A percentile compares a stretch with the other conserved stretches of the same genome.
phyloP scores from a whole-genome alignment of 2,888 invertebrate species.

The Gnatocerus cornutus region DNA sequence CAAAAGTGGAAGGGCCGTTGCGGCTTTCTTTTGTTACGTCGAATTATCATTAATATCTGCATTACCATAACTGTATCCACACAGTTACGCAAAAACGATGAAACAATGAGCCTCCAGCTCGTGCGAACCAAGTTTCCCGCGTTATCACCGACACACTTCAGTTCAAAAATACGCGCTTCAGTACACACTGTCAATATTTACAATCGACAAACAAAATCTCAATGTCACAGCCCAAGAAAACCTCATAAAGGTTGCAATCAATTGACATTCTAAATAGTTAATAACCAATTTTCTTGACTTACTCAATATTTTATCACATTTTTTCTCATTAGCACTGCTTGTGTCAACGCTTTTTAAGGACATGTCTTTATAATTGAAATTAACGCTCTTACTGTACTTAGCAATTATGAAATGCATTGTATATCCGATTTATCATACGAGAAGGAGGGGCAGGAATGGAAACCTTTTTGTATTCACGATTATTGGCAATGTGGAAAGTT shows the following conservation, averaged over 20 bases:
- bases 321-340: conserved; percentile 7
- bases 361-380: neutral
- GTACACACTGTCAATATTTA: conserved; percentile 9
- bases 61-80: neutral
- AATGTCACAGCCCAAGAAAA: conserved; percentile 15
- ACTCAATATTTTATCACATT: conserved; percentile 8
- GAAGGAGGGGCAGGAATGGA: neutral
- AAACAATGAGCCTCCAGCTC: neutral
- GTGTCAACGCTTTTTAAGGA: conserved; percentile 7
- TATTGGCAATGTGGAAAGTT: no score
- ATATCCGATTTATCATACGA: neutral
- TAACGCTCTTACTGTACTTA: neutral
- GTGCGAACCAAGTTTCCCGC: neutral
- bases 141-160: neutral
- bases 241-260: conserved; percentile 9
- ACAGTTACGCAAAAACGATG: conserved; percentile 4
- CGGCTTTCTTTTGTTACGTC: conserved; percentile 26
- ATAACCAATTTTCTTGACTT: conserved; percentile 14
- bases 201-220: conserved; percentile 16
- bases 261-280: conserved; percentile 9
- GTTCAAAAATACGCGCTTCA: no score
- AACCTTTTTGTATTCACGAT: neutral
- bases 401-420: conserved; percentile 4
- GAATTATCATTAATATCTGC: conserved; percentile 11
- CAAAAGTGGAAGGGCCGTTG: conserved; percentile 16